These are phyloP conservation scores for Cotesia vestalis DNA, from an alignment of 1,140 invertebrate species.

Conservation along the genomic window DNA sequence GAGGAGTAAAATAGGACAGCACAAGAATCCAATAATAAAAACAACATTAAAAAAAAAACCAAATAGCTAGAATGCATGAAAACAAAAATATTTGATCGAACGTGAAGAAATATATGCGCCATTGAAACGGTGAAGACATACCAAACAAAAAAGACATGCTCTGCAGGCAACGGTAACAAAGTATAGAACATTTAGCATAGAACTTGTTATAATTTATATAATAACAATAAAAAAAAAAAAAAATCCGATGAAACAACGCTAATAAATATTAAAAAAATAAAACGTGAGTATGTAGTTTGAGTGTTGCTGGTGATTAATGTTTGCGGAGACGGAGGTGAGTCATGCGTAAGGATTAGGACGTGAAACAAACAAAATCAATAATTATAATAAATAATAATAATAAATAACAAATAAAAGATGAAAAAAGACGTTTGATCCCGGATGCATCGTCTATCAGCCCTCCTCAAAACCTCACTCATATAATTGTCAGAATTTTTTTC, in stretches of 20 bases:
- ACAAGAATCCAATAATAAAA: slow-evolving; percentile 2
- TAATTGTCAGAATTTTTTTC: slow-evolving; percentile 29
- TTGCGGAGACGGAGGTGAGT: too few relatives aligned
- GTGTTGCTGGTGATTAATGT: too few relatives aligned
- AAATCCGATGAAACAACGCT: too few relatives aligned
- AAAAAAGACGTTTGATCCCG: not conserved
- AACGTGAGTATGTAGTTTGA: too few relatives aligned
- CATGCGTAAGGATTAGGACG: too few relatives aligned
- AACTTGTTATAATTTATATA: not conserved
- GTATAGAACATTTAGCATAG: not conserved
- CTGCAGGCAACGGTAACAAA: slow-evolving; percentile 24
- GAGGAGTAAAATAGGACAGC: too few relatives aligned
- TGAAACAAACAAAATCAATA: not conserved
- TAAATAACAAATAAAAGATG: slow-evolving; percentile 9
- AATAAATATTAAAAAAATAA: not conserved
- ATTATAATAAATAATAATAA: slow-evolving; percentile 17
- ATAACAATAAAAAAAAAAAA: slow-evolving; percentile 10
- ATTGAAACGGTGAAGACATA: slow-evolving; percentile 5
- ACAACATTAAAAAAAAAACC: too few relatives aligned
- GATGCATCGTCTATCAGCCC: not conserved
- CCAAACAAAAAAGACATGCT: slow-evolving; percentile 35
- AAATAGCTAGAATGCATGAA: too few relatives aligned
- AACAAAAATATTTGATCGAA: not conserved
- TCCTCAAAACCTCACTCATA: not conserved
- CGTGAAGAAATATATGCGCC: not conserved